Evolutionary conservation across 2,888 invertebrate species (phyloP), one percentile per base, ranked within the genome.

Genomic region (Amphipoea lucens): DNA sequence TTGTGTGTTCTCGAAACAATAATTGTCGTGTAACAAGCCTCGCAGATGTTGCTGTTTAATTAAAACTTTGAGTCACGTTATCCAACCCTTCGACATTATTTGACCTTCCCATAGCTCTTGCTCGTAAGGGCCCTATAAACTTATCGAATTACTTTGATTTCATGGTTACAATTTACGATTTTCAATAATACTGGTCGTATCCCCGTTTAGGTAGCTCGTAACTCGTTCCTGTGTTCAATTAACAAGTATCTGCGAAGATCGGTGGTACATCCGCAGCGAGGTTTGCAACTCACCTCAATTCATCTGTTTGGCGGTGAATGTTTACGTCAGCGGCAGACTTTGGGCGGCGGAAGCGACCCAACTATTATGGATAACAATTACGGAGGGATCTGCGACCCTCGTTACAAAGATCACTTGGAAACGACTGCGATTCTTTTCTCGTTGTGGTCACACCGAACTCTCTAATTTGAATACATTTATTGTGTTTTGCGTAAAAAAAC

Each of bases 11-110:
- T 90, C 90, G 90, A 93, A 93, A 94, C 93, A 95, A 94, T 95
- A 95, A 95, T 95, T 94, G 92, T 93, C 93, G 91, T 93, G 94
- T 92, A 93, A 95, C 94, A 94, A 92, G 91, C 84, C 85, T 83
- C 87, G 82, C 96, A 96, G 95, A 96, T 96, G 96, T 94, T 94
- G 92, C 94, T 94, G 93, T 96, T 96, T 96, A 95, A 96, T 96
- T 96, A 96, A 96, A 96, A 96, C 95, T 96, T 96, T 95, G 92
- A 93, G 90, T 93, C 91, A 92, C 93, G 92, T 93, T 94, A 95
- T 93, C 91, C 92, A 91, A 91, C 94, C 96, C 94, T 94, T 94
- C 93, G 93, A 93, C 91, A 91, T 93, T 96, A 95, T 95, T 94
- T 94, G 93, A 93, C 92, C 92, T 91, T 91, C 90, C 90, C 88